Evolutionary conservation across 1,140 invertebrate genomes (phyloP), one percentile per base, ranked within the genome.

Genomic region (Drosophila arawakana): DNA sequence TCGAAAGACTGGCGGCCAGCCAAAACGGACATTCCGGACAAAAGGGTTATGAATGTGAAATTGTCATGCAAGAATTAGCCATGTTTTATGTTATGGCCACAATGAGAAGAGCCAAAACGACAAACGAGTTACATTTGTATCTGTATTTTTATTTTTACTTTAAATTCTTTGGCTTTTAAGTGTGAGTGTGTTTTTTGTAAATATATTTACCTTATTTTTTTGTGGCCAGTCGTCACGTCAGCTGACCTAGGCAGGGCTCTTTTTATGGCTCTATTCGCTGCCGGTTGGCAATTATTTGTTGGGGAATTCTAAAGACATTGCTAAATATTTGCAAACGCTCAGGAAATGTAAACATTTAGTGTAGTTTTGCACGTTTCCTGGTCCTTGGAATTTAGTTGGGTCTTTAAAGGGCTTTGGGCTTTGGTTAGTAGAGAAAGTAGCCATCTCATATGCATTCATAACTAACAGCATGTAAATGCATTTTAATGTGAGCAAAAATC

Each of bases 51-150:
- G 90, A 91, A 91, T 91, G 90, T 91, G 85, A 76, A 90, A 80
- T 88, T 91, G 90, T 91, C 90, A 91, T 91, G 90, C 90, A 90
- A 91, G 90, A 90, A 91, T 91, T 91, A 91, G 83, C 90, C 83
- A 91, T 91, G 89, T 91, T 90, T 81, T 84, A 76, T 90, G 81
- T 84, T 89, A 69, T 88, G 73, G 84, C 78, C 78, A 73, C 78
- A 61, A 30, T 30, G 25, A 30, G 25, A 30, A 30, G 25, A 30
- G 25, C 25, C 25, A 30, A 30, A 30, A 5, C 25, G 25, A 30
- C 84, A 44, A 30, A 34, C 49, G 25, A 15, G 79, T 76, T 79
- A 86, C 76, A 88, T 73, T 85, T 77, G 50, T 54, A 54, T 54
- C 50, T 54, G 50, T 81, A 60, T 81, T 82, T 81, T 15, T 15